Evolutionary conservation across 2,888 invertebrate species (phyloP), one percentile per base, ranked within the genome.

Genomic region (Cynaeus angustus): DNA sequence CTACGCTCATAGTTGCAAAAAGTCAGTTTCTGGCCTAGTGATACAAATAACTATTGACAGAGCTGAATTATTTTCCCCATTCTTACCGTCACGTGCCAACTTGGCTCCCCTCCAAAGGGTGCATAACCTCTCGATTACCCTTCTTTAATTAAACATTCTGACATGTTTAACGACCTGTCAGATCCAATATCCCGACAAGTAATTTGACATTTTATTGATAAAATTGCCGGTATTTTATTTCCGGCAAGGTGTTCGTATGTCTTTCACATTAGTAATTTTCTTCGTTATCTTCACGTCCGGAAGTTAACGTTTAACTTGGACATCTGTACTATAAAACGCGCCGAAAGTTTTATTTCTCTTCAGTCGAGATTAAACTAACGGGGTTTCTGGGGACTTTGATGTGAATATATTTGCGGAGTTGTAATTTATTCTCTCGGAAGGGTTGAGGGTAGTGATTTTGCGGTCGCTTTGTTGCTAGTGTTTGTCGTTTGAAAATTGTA

Each of bases 121-220:
- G 43, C 43, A 43, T 12, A 43, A 43, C 55, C 41, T 43, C 10
- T 56, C 38, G 26, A 56, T 56, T 43, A 56, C 41, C 56, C 12
- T 16, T 26, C 43, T 56, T 43, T 43, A 56, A 56, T 56, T 56
- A 56, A 56, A 26, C 43, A 56, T 56, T 56, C 56, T 56, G 56
- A 41, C 56, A 56, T 56, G 56, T 56, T 43, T 56, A 43, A 56
- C 38, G 43, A 43, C 56, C 43, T 56, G 56, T 28, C 56, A 12
- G 21, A 28, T 9, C 10, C 26, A 12, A 41, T 43, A 41, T 38
- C 56, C 28, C 28, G 28, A n/a, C 13, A 3, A 43, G 43, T 28
- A 56, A 56, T 56, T 56, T 43, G 21, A 37, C 55, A 55, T 9
- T 37, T 55, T 43, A 43, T 56, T 28, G 56, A 56, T 43, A 56